Base-by-base conservation (phyloP, 2,797 vertebrate species). In the Nothura maculosa region DNA sequence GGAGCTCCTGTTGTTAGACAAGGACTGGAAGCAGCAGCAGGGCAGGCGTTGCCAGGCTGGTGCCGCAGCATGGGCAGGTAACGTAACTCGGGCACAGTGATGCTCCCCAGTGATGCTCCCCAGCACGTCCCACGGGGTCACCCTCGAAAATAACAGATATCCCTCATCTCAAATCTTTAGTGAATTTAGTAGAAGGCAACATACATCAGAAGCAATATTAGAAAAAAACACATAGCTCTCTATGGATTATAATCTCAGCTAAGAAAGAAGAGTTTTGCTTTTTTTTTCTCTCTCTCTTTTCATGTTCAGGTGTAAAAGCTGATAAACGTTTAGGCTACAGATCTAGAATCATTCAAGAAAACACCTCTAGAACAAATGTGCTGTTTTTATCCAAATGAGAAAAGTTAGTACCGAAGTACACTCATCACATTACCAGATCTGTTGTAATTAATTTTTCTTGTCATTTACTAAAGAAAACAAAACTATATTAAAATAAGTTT, bases 401-500 rank as follows among this genome's bases (percentile, higher is more conserved):
- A 85, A 90, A 85, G 63, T 89, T 73, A 55, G 34, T 64, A 7
- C 85, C 79, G 63, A 48, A 92, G 91, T 81, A 54, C 9, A 79
- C 52, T 94, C 89, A 93, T 50, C 84, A 89, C 68, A 24, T 47
- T 22, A 60, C 61, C 47, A 87, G 92, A 67, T 83, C 81, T 83
- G 60, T 21, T 93, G 76, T 87, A 93, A 94, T 94, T 96, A 95
- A 36, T 84, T 86, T 95, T 87, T 68, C 81, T 76, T 89, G 83
- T 94, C 74, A 73, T 93, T 97, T 94, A 92, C 81, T 89, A 83
- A 78, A 22, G 81, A 84, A 93, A 92, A 95, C 82, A 90, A 95
- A 95, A 63, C 74, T 68, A 40, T 68, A 95, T 96, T 94, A 92
- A 93, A 94, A 95, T 83, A 87, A 93, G 89, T 96, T 94, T 94